Evolutionary conservation across 2,113 vertebrate genomes (phyloP).

Genomic region (Archilochus colubris): DNA sequence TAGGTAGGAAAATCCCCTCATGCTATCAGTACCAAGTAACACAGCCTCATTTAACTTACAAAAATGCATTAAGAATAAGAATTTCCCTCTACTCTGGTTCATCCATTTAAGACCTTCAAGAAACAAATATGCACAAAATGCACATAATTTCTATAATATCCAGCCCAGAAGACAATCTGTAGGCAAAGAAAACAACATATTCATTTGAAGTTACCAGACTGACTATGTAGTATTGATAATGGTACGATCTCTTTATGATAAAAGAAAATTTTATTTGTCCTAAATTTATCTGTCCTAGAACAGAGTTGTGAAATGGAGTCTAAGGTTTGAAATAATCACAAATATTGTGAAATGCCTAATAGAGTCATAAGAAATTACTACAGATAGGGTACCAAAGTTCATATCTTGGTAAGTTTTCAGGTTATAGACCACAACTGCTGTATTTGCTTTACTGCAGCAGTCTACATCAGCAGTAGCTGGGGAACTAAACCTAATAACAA

Average conservation of each 20-base stretch:
- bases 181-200: not conserved
- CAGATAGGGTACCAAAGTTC: not conserved
- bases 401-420: not conserved
- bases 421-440: not conserved
- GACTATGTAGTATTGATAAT: rapidly evolving
- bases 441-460: not conserved
- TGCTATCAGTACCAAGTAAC: constrained; percentile 47
- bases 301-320: not conserved
- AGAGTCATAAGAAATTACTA: not conserved
- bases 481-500: not conserved
- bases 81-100: not conserved
- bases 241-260: not conserved
- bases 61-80: constrained; percentile 22
- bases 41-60: not conserved
- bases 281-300: not conserved
- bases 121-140: not conserved
- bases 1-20: constrained; percentile 67
- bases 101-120: not conserved
- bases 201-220: not conserved
- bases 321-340: not conserved
- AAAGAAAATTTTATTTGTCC: not conserved
- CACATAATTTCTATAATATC: not conserved
- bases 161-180: not conserved
- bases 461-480: not conserved
- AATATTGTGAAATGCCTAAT: not conserved